A percentile compares a stretch with the other conserved stretches of the same genome.
These are phyloP conservation scores for Pampusana beccarii DNA, from an alignment of 2,113 vertebrate species.

Conservation along the genomic window DNA sequence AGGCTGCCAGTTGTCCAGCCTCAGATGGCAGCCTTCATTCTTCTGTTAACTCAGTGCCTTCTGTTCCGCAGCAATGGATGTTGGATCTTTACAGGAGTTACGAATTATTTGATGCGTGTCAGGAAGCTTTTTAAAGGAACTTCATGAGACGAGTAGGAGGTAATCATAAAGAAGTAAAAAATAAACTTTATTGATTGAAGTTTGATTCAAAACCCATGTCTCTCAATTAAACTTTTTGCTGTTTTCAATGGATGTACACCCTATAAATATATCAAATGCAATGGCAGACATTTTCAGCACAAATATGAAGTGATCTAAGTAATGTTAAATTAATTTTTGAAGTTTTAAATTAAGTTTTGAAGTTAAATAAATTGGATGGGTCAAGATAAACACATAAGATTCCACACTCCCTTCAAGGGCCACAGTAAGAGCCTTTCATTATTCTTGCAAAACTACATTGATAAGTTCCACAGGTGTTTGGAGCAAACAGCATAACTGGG, in stretches of 20 bases:
- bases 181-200: not conserved
- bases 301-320: not conserved
- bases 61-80: not conserved
- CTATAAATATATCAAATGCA: not conserved
- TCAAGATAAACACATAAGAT: not conserved
- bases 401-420: not conserved
- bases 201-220: not conserved
- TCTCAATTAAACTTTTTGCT: not conserved
- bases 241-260: not conserved
- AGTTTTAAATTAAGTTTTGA: not conserved
- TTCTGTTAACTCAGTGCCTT: not conserved
- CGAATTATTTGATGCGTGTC: not conserved
- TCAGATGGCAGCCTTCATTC: not conserved
- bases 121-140: not conserved
- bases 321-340: not conserved
- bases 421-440: not conserved
- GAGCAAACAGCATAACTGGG: not conserved
- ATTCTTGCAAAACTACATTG: not conserved
- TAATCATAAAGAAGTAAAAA: not conserved
- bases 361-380: not conserved
- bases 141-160: not conserved
- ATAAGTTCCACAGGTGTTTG: not conserved
- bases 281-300: not conserved
- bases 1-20: constrained; percentile 10
- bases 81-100: not conserved